A percentile compares a stretch with the other conserved stretches of the same genome.
Conservation (phyloP, 2,113 vertebrate genomes). For the Chinchilla lanigera region DNA sequence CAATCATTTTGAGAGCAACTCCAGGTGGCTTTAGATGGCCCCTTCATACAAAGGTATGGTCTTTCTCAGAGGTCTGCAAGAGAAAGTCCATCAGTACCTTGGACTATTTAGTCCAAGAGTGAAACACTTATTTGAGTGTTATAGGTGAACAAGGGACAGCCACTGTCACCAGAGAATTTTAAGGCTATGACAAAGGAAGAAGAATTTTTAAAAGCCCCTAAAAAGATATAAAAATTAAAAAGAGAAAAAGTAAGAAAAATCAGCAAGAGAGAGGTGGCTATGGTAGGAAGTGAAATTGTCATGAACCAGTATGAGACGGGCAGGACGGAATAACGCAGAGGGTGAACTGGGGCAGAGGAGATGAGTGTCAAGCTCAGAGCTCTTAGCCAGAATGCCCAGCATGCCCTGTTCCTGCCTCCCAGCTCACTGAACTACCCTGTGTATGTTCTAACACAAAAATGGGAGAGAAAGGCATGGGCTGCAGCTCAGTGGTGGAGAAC, state of each 20-base stretch:
- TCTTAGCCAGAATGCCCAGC: background rate
- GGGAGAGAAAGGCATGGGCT: background rate
- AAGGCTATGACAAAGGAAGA: background rate
- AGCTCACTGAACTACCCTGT: background rate
- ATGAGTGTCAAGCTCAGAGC: background rate
- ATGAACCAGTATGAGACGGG: background rate
- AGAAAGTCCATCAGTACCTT: background rate
- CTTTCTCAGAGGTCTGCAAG: background rate
- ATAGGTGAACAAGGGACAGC: background rate
- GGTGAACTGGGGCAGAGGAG: background rate
- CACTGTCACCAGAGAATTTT: background rate
- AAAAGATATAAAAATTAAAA: slow-evolving; percentile 20
- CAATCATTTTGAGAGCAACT: background rate
- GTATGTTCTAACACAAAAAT: slow-evolving; percentile 27
- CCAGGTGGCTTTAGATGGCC: background rate
- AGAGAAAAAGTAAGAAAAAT: slow-evolving; percentile 5
- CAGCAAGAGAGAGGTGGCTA: background rate
- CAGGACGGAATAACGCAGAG: background rate
- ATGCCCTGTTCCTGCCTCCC: slow-evolving; percentile 3
- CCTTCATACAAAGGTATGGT: background rate
- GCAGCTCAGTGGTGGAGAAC: background rate
- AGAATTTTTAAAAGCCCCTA: background rate
- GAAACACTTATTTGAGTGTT: background rate
- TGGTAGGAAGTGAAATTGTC: slow-evolving; percentile 9
- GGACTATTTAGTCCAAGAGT: background rate